These are phyloP conservation scores for Perizoma flavofasciatum DNA, from an alignment of 2,888 invertebrate genomes.

Conservation along the genomic window DNA sequence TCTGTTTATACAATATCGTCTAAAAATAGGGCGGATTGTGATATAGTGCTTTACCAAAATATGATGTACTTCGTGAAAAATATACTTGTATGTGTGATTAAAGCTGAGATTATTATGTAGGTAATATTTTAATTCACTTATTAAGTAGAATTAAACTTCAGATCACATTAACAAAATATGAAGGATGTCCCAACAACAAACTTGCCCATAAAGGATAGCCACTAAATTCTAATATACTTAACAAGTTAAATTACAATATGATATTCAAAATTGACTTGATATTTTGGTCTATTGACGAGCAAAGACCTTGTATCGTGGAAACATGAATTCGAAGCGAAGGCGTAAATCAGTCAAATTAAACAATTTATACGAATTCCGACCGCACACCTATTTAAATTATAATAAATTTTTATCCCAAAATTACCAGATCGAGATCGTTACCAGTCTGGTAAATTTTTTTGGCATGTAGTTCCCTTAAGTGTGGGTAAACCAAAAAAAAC, in stretches of 20 bases:
- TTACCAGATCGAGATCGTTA: too few relatives aligned
- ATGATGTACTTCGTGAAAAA: slow-evolving; percentile 58
- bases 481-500: neutral
- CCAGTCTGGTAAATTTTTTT: too few relatives aligned
- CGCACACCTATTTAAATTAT: too few relatives aligned
- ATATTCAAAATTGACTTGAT: slow-evolving; percentile 80
- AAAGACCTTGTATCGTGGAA: slow-evolving; percentile 51
- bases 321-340: slow-evolving; percentile 34
- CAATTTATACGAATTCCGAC: slow-evolving; percentile 7
- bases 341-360: slow-evolving; percentile 31
- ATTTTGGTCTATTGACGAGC: slow-evolving; percentile 72
- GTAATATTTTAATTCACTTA: slow-evolving; percentile 48
- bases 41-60: slow-evolving; percentile 74
- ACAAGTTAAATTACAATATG: slow-evolving; percentile 61
- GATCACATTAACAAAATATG: slow-evolving; percentile 81
- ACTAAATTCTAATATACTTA: slow-evolving; percentile 71
- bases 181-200: slow-evolving; percentile 61
- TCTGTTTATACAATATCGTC: slow-evolving; percentile 52
- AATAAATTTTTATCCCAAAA: too few relatives aligned
- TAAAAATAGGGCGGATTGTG: slow-evolving; percentile 79
- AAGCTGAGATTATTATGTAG: slow-evolving; percentile 60
- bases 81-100: slow-evolving; percentile 67
- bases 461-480: too few relatives aligned
- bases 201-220: slow-evolving; percentile 61
- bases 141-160: slow-evolving; percentile 63